Evolutionary conservation across 2,797 vertebrate species (phyloP), one percentile per base, ranked within the genome.

Genomic region (Spinibarbus caldwelli): DNA sequence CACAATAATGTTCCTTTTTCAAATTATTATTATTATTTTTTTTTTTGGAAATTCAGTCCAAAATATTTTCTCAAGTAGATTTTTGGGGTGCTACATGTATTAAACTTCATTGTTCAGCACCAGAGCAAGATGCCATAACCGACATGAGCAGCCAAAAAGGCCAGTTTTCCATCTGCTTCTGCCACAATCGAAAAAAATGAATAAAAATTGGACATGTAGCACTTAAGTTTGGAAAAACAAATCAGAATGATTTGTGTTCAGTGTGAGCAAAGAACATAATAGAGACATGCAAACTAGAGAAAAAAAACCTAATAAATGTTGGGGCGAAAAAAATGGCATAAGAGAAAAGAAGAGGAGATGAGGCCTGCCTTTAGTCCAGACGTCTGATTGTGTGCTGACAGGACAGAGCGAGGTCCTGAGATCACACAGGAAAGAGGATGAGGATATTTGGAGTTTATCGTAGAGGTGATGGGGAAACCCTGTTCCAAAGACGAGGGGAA

Each of bases 401-500:
- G 85, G 45, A 86, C 72, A 6, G 87, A 87, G 26, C 83, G 89
- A 12, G 92, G 86, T 67, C 34, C 89, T 43, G 87, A 34, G 43
- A 26, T 93, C 90, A 86, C 67, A 71, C 85, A 80, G 31, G 90
- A 88, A 82, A 89, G 67, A 59, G 91, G 83, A 80, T 89, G 90
- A 59, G 91, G 83, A 80, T 89, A 94, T 81, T 95, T 92, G 91
- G 93, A 95, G 54, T 94, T 87, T 26, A 94, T 93, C 0, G 94
- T 90, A 62, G 96, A 94, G 31, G 95, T 94, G 79, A 94, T 23
- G 29, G 95, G 94, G 87, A 95, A 96, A n/a, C 6, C 79, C 62
- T 94, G 85, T 10, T 91, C 95, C 45, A 93, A 91, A 83, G 89
- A 75, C 3, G 92, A 91, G 78, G 94, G 91, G 34, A 91, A 88